phyloP scores from a whole-genome alignment of 1,140 invertebrate genomes.

The Watersipora subatra region DNA sequence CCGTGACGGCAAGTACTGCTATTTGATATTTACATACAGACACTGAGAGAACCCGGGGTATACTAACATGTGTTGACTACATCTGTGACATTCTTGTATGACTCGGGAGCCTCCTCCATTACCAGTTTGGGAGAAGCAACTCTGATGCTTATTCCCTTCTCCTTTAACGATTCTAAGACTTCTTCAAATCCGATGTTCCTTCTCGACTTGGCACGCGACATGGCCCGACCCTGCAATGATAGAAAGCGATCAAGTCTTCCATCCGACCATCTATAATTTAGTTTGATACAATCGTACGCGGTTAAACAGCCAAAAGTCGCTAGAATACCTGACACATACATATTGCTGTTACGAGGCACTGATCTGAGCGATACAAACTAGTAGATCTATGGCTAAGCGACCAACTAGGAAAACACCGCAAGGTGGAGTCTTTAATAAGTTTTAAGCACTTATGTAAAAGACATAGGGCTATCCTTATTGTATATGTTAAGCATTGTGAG shows the following conservation, averaged over 20 bases:
- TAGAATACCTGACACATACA: neutral
- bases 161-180: constrained; percentile 70
- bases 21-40: no score
- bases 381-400: no score
- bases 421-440: no score
- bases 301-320: neutral
- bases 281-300: neutral
- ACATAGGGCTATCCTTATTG: no score
- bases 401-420: no score
- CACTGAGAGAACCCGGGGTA: no score
- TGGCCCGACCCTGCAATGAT: constrained; percentile 72
- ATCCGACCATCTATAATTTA: neutral
- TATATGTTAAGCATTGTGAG: no score
- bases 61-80: constrained; percentile 84
- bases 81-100: constrained; percentile 99
- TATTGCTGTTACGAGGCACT: no score
- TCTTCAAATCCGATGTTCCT: constrained; percentile 85
- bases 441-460: no score
- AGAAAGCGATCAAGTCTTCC: no score
- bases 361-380: no score
- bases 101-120: constrained; percentile 99
- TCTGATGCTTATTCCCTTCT: constrained; percentile 88
- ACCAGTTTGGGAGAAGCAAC: constrained; percentile 97
- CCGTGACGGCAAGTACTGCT: no score
- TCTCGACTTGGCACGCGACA: constrained; percentile 91